A percentile compares a stretch with the other conserved stretches of the same genome.
phyloP scores from a whole-genome alignment of 1,140 invertebrate species.

The Myzus persicae region DNA sequence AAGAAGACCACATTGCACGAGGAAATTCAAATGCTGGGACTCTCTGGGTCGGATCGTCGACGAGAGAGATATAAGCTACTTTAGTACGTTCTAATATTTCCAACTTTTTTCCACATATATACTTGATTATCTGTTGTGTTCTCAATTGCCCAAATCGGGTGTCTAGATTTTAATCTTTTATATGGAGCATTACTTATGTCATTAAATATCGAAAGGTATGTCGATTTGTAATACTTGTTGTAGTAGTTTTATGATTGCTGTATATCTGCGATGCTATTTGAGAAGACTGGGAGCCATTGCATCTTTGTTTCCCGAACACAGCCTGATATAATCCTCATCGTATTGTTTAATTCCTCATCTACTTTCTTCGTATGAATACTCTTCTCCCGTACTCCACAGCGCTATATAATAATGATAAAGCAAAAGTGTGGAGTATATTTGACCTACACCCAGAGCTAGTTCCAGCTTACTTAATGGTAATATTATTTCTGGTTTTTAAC shows the following conservation, averaged over 20 bases:
- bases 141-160: neutral
- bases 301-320: neutral
- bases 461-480: slow-evolving; percentile 12
- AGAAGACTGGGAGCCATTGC: neutral
- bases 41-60: too few relatives aligned
- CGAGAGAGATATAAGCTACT: too few relatives aligned
- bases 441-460: slow-evolving; percentile 15
- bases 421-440: slow-evolving; percentile 35
- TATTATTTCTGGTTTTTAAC: neutral
- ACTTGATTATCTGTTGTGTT: neutral
- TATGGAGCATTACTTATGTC: too few relatives aligned
- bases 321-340: neutral
- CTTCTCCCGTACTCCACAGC: slow-evolving; percentile 46
- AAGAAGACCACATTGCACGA: too few relatives aligned
- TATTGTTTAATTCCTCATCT: slow-evolving; percentile 45
- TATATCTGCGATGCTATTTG: too few relatives aligned
- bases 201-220: too few relatives aligned
- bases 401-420: slow-evolving; percentile 57
- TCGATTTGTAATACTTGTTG: too few relatives aligned
- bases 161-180: too few relatives aligned
- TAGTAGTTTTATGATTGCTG: too few relatives aligned
- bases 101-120: neutral
- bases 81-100: too few relatives aligned
- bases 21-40: too few relatives aligned
- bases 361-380: slow-evolving; percentile 29